Evolutionary conservation across 2,888 invertebrate genomes (phyloP).

Genomic region (Euphydryas editha): DNA sequence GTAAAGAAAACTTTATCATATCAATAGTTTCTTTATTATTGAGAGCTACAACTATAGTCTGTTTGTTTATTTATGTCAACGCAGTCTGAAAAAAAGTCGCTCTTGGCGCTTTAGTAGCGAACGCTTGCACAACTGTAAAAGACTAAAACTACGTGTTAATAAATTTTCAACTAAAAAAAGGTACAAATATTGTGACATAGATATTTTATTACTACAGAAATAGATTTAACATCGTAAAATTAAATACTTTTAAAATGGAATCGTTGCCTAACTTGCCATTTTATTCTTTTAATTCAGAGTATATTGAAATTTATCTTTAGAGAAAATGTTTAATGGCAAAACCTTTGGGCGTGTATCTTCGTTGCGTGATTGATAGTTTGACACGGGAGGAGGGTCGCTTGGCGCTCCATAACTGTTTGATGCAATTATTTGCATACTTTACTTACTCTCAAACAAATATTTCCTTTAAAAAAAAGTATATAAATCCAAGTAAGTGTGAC

Average conservation of each 20-base stretch:
- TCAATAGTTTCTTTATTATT: background rate
- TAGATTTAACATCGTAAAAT: background rate
- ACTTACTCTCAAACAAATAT: background rate
- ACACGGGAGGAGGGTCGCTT: background rate
- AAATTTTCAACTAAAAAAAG: background rate
- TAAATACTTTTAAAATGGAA: background rate
- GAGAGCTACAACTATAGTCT: too few species aligned
- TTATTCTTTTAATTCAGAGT: background rate
- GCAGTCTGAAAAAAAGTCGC: conserved; percentile 1
- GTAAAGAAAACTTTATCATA: background rate
- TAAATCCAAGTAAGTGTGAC: too few species aligned
- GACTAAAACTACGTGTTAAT: background rate
- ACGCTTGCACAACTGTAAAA: conserved; percentile 5
- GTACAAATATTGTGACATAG: background rate
- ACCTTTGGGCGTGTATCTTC: background rate
- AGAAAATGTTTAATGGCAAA: background rate
- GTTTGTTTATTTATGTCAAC: conserved; percentile 6
- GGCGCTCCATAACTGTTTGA: conserved; percentile 1
- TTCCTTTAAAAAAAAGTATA: too few species aligned
- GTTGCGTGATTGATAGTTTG: background rate
- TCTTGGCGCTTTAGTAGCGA: background rate
- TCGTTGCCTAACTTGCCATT: background rate
- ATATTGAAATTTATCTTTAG: background rate
- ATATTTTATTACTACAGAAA: background rate
- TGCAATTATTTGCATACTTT: background rate